Evolutionary conservation across 2,797 vertebrate genomes (phyloP).

Genomic region (Mus caroli): DNA sequence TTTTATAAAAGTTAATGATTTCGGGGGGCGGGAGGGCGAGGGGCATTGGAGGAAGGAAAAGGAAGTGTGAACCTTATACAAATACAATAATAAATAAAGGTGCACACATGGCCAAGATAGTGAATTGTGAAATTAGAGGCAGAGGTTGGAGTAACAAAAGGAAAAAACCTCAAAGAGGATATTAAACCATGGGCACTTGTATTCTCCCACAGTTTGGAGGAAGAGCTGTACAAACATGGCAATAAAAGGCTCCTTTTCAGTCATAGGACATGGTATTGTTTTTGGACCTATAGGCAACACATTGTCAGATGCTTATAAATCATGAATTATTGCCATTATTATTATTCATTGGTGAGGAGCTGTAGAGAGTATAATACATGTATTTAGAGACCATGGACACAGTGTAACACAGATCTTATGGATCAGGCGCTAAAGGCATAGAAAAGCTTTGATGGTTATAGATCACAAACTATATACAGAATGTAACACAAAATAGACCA

Average conservation of each 20-base stretch:
- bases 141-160: slow-evolving; percentile 81
- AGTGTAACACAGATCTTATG: not conserved
- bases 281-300: not conserved
- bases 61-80: not conserved
- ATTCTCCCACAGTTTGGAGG: slow-evolving; percentile 60
- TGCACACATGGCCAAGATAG: slow-evolving; percentile 73
- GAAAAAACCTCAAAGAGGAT: slow-evolving; percentile 65
- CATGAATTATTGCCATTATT: not conserved
- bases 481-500: not conserved
- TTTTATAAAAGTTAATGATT: not conserved
- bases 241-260: slow-evolving; percentile 75
- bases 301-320: not conserved
- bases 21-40: no score
- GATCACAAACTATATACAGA: not conserved
- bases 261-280: slow-evolving; percentile 78
- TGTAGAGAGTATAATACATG: not conserved
- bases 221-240: slow-evolving; percentile 63
- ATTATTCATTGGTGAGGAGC: not conserved
- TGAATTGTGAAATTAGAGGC: slow-evolving; percentile 75
- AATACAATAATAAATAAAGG: slow-evolving; percentile 1
- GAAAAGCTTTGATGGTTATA: not conserved
- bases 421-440: not conserved
- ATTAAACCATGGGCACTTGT: slow-evolving; percentile 80
- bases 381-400: not conserved
- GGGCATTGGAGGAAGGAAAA: not conserved